Conservation (phyloP, 2,113 vertebrate genomes). For the Fukomys damarensis region DNA sequence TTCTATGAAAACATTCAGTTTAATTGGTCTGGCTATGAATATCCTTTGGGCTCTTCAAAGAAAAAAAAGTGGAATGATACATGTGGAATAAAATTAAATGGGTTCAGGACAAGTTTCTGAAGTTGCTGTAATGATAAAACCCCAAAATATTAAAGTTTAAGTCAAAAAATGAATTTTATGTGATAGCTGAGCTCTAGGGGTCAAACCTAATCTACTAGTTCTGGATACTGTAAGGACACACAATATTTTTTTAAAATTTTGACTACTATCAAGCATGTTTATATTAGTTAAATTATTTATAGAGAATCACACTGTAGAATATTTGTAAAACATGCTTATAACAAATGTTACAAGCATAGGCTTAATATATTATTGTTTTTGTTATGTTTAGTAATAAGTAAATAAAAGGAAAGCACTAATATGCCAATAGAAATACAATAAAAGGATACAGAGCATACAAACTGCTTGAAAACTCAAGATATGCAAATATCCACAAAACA, state of each 20-base stretch:
- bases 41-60: constrained; percentile 10
- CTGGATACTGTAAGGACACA: neutral
- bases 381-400: neutral
- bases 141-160: neutral
- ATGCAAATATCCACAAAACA: neutral
- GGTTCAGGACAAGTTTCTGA: neutral
- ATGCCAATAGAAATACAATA: neutral
- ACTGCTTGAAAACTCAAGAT: neutral
- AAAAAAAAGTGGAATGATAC: constrained; percentile 1
- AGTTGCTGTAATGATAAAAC: neutral
- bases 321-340: neutral
- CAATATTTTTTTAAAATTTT: neutral
- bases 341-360: neutral
- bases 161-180: neutral
- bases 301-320: neutral
- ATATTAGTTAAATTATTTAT: neutral
- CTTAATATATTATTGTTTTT: neutral
- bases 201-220: neutral
- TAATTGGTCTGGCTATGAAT: constrained; percentile 69
- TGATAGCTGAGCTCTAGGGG: neutral
- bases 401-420: neutral
- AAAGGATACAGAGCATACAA: neutral
- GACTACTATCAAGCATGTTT: neutral
- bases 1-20: constrained; percentile 49
- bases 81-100: constrained; percentile 45